Base-by-base conservation (phyloP, 1,140 invertebrate genomes). In the Hypothenemus hampei region DNA sequence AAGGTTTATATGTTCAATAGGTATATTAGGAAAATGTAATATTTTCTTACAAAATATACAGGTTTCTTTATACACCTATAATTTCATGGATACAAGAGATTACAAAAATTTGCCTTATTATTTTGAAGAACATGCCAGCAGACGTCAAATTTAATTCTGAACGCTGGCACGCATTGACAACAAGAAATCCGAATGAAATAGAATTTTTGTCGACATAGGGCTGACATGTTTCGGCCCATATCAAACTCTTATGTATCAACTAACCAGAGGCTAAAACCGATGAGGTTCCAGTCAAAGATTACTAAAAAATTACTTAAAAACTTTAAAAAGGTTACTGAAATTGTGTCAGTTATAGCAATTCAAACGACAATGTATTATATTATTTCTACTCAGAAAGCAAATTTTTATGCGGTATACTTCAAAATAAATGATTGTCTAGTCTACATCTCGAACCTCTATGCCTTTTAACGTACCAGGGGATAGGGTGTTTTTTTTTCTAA, bases 141-240 rank as follows among this genome's bases (percentile, higher is more conserved):
- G 35, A 37, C 35, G 18, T 16, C 35, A 16, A 37, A 8, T 13
- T 37, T 37, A 10, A n/a, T 16, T 16, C 35, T 16, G 6, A n/a
- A 29, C 6, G 26, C n/a, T 6, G 26, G 26, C 26, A 29, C n/a
- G n/a, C n/a, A 29, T 0, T n/a, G 26, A 7, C n/a, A n/a, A n/a
- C n/a, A 37, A 37, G 16, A 37, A 37, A 37, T 16, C 7, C 7
- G 50, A 53, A 53, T 44, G 50, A 44, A 53, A 44, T 29, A 33
- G 50, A 44, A 44, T 53, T 53, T 53, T 53, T 53, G 50, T 44
- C 40, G 39, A 53, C 50, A 44, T 33, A 33, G 5, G 50, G 37
- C 40, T 43, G 50, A 53, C 50, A 53, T 36, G 40, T 16, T 35
- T 31, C 36, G 35, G 50, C 39, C 24, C 50, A 44, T 44, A 41